Evolutionary conservation across 2,888 invertebrate genomes (phyloP).

Genomic region (Dolichomitus sp.): DNA sequence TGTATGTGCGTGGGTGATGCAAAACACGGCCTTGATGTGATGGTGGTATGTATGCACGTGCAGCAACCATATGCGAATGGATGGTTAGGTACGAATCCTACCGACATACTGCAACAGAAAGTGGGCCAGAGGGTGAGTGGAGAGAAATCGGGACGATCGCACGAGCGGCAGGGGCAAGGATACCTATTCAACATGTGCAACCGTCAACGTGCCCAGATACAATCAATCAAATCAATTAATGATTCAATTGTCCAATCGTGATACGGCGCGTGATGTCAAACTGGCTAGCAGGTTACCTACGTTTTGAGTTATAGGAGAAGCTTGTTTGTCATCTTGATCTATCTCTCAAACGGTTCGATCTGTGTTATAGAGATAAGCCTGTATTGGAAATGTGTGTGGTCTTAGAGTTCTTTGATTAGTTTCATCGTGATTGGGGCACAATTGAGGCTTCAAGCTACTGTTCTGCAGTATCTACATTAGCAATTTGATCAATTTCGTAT

Average conservation of each 20-base stretch:
- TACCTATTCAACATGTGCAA: constrained; percentile 84
- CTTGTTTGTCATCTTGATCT: constrained; percentile 27
- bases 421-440: not conserved
- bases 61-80: constrained; percentile 67
- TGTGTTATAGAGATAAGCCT: not conserved
- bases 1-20: constrained; percentile 58
- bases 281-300: constrained; percentile 22
- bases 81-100: constrained; percentile 77
- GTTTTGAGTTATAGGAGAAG: constrained; percentile 38
- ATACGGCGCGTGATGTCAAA: constrained; percentile 68
- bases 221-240: constrained; percentile 85
- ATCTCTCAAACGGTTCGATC: constrained; percentile 16
- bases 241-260: constrained; percentile 80
- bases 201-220: constrained; percentile 83
- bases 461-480: not conserved
- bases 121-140: constrained; percentile 1
- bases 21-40: constrained; percentile 64
- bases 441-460: constrained; percentile 15
- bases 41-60: constrained; percentile 69
- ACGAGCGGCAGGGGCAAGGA: constrained; percentile 66
- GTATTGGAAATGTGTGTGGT: constrained; percentile 2
- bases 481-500: constrained; percentile 29
- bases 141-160: constrained; percentile 11
- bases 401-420: not conserved
- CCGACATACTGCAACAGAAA: constrained; percentile 76